A percentile compares a stretch with the other conserved stretches of the same genome.
Conservation (phyloP, 2,888 invertebrate species). For the Phaedon cochleariae region DNA sequence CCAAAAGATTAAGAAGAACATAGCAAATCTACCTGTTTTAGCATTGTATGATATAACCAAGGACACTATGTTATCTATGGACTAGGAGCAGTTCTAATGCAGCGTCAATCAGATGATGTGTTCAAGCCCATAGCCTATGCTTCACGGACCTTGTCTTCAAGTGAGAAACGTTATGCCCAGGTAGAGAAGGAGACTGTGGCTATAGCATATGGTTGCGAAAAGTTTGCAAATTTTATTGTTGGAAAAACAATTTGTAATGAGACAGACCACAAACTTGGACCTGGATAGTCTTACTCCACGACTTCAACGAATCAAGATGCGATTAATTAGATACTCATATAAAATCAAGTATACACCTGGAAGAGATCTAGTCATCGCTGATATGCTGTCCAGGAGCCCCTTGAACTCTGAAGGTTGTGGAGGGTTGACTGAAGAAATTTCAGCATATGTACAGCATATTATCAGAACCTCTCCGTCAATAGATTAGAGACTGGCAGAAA, state of each 20-base stretch:
- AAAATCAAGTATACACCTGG: no score
- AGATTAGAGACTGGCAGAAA: slow-evolving; percentile 23
- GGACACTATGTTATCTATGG: slow-evolving; percentile 20
- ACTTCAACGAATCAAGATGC: slow-evolving; percentile 31
- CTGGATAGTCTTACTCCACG: slow-evolving; percentile 50
- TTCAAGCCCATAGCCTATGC: slow-evolving; percentile 24
- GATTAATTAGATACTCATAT: slow-evolving; percentile 37
- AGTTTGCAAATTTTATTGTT: slow-evolving; percentile 30
- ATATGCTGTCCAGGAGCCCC: slow-evolving; percentile 36
- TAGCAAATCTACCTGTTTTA: slow-evolving; percentile 25
- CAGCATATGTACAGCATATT: slow-evolving; percentile 23
- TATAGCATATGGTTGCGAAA: slow-evolving; percentile 37
- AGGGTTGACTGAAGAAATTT: slow-evolving; percentile 16
- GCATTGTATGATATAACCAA: slow-evolving; percentile 21
- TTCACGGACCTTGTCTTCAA: slow-evolving; percentile 22
- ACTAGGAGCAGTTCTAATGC: slow-evolving; percentile 17
- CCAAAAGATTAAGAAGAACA: slow-evolving; percentile 12
- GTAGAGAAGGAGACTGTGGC: slow-evolving; percentile 30
- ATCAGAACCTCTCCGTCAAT: slow-evolving; percentile 13
- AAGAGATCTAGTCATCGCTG: slow-evolving; percentile 38
- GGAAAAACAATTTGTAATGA: slow-evolving; percentile 39
- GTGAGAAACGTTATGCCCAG: slow-evolving; percentile 26
- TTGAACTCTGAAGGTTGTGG: slow-evolving; percentile 12
- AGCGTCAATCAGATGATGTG: background rate
- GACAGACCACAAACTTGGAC: slow-evolving; percentile 31